These are phyloP conservation scores for Pseudomyrmex concolor DNA, from an alignment of 1,140 invertebrate species.

Conservation along the genomic window DNA sequence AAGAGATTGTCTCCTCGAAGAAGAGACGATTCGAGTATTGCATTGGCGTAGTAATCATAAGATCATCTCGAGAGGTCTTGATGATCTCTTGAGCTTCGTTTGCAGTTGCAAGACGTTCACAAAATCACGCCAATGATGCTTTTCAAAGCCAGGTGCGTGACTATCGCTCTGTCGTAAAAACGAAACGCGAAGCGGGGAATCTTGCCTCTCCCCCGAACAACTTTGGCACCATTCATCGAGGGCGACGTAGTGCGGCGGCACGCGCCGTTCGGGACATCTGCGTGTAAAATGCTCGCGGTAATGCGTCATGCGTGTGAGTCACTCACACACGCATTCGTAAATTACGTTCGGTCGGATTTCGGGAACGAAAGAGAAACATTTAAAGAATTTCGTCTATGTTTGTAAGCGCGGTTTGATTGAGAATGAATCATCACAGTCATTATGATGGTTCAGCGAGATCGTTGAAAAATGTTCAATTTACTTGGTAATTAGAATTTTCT, in stretches of 20 bases:
- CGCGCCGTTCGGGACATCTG: slow-evolving; percentile 73
- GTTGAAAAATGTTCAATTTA: too few species aligned
- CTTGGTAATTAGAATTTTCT: too few species aligned
- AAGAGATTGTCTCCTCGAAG: slow-evolving; percentile 11
- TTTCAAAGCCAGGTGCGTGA: slow-evolving; percentile 78
- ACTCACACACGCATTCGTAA: slow-evolving; percentile 19
- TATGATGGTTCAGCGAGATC: too few species aligned
- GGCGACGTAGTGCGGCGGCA: slow-evolving; percentile 62
- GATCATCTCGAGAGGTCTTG: not conserved
- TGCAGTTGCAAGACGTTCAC: slow-evolving; percentile 31
- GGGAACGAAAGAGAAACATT: slow-evolving; percentile 6
- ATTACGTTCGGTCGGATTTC: not conserved
- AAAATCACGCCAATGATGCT: slow-evolving; percentile 75
- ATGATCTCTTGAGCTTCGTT: not conserved
- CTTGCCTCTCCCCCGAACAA: slow-evolving; percentile 8
- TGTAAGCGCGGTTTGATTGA: not conserved
- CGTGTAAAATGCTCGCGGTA: slow-evolving; percentile 61
- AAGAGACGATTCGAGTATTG: not conserved
- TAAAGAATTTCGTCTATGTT: not conserved
- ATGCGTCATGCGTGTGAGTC: slow-evolving; percentile 58
- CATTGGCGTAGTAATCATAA: slow-evolving; percentile 3
- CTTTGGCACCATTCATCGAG: slow-evolving; percentile 25
- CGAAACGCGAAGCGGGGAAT: slow-evolving; percentile 42
- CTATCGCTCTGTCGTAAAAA: slow-evolving; percentile 57
- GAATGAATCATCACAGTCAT: not conserved